Evolutionary conservation across 1,140 invertebrate species (phyloP), one percentile per base, ranked within the genome.

Genomic region (Chrysomallon squamiferum): DNA sequence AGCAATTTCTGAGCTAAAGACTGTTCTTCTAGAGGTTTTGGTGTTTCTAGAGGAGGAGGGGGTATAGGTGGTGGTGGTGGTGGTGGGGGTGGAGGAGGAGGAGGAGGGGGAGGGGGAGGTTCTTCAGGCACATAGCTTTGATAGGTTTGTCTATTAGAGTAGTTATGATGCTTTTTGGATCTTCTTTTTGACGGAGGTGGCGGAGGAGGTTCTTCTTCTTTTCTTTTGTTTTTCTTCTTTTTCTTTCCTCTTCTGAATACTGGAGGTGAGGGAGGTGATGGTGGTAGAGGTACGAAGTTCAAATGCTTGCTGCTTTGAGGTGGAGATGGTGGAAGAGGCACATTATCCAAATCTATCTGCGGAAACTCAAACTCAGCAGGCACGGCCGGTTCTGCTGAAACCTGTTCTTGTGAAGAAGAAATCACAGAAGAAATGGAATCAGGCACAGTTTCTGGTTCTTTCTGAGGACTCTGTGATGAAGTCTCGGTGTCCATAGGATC

Each of bases 11-110:
- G 32, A 1, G 58, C 58, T 35, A 22, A 18, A 41, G 58, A 59
- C 38, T 43, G 58, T 35, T 38, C 35, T 15, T 59, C 58, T 63
- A 41, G 59, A 27, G 59, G 52, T 32, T 20, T 30, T 35, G 63
- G 62, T 27, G 33, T 20, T 50, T 33, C 20, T 11, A 30, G 11
- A 41, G 20, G 41, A 63, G 65, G 50, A 43, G 60, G 56, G 50
- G 69, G 65, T 15, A n/a, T n/a, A n/a, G n/a, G n/a, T n/a, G 38
- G 52, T 27, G 56, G 61, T 22, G 61, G 54, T n/a, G 62, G 67
- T 18, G 33, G 57, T 30, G 30, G 30, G 9, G 30, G 63, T 62
- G 60, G 13, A 20, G 47, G 35, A 32, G 67, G 50, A n/a, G 67
- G 57, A 38, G 62, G 62, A 20, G 38, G 54, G 2, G 63, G 38